Evolutionary conservation across 2,888 invertebrate genomes (phyloP).

Genomic region (Caradrina kadenii): DNA sequence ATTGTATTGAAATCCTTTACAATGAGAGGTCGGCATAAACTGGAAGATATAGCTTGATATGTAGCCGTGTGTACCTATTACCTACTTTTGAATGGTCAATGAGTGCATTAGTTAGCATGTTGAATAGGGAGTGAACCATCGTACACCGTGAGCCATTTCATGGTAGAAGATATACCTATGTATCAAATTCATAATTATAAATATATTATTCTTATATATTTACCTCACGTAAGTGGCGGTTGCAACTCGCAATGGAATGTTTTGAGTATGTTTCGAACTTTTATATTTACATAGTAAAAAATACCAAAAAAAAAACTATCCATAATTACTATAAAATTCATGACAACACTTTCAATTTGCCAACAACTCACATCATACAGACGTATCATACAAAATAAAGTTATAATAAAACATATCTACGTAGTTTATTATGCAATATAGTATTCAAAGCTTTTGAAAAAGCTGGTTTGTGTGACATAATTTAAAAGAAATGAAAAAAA

Average conservation of each 20-base stretch:
- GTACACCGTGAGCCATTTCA: conserved; percentile 11
- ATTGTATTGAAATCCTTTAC: too few species aligned
- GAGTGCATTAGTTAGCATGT: too few species aligned
- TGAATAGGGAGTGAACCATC: too few species aligned
- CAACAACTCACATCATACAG: conserved; percentile 29
- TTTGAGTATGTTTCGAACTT: conserved; percentile 47
- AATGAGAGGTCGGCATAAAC: too few species aligned
- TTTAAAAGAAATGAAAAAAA: not conserved
- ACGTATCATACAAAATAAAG: conserved; percentile 2
- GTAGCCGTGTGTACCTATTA: too few species aligned
- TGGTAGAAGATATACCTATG: too few species aligned
- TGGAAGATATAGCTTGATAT: too few species aligned
- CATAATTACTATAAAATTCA: conserved; percentile 24
- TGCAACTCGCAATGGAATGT: conserved; percentile 59
- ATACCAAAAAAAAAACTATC: conserved; percentile 12
- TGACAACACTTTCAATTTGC: conserved; percentile 17
- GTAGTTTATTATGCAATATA: not conserved
- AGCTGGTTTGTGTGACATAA: conserved; percentile 4
- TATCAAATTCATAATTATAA: too few species aligned
- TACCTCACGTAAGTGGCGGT: conserved; percentile 37
- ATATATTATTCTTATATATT: conserved; percentile 24
- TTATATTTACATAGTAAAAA: conserved; percentile 50
- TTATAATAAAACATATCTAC: not conserved
- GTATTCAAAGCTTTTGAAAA: conserved; percentile 7
- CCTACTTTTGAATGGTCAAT: too few species aligned